phyloP scores from a whole-genome alignment of 1,140 invertebrate species.

The Dendroctonus ponderosae region DNA sequence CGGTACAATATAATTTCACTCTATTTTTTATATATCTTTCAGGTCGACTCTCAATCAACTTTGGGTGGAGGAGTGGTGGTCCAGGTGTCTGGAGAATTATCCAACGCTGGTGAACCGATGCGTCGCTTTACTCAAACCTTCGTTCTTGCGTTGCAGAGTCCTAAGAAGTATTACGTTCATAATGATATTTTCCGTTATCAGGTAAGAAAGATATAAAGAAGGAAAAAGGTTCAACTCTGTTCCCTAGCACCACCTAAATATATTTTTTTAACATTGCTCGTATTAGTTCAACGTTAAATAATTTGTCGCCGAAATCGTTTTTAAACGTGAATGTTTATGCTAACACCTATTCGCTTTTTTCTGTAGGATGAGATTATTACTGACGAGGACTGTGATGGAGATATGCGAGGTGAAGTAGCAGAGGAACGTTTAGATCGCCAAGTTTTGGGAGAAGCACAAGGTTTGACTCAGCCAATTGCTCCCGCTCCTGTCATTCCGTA shows the following conservation, averaged over 20 bases:
- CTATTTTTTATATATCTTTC: too few species aligned
- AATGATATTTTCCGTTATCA: slow-evolving; percentile 99
- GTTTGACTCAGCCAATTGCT: slow-evolving; percentile 22
- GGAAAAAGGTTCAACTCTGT: neutral
- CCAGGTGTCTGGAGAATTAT: slow-evolving; percentile 94
- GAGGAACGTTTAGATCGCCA: slow-evolving; percentile 55
- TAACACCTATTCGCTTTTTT: neutral
- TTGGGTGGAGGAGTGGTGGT: slow-evolving; percentile 93
- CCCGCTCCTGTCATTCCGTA: slow-evolving; percentile 40
- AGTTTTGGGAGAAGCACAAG: slow-evolving; percentile 32
- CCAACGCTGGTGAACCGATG: slow-evolving; percentile 94
- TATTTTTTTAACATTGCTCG: too few species aligned
- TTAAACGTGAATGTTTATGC: neutral
- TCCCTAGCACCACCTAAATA: too few species aligned
- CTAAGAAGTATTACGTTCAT: slow-evolving; percentile 96
- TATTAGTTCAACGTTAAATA: neutral
- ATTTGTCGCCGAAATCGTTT: neutral
- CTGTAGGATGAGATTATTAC: slow-evolving; percentile 70
- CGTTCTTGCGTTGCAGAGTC: slow-evolving; percentile 89
- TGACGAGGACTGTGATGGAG: slow-evolving; percentile 68
- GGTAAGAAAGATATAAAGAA: slow-evolving; percentile 50
- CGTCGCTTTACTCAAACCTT: slow-evolving; percentile 97
- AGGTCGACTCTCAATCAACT: slow-evolving; percentile 81
- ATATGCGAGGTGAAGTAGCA: slow-evolving; percentile 65
- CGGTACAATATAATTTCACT: too few species aligned